A percentile compares a stretch with the other conserved stretches of the same genome.
phyloP scores from a whole-genome alignment of 2,113 vertebrate species.

The Proterorhinus semilunaris region DNA sequence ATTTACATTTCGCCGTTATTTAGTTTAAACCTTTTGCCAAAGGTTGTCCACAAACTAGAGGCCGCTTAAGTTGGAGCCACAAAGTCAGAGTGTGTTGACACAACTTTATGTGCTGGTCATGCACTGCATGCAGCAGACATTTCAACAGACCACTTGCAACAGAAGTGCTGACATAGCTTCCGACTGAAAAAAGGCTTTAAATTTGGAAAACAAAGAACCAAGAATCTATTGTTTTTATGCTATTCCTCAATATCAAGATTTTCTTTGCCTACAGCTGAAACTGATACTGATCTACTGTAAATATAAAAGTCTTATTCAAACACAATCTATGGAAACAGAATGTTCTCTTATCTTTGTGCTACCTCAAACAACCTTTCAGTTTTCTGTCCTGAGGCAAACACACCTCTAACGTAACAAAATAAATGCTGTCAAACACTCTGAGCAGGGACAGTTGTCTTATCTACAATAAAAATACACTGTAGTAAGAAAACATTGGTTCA shows the following conservation, averaged over 20 bases:
- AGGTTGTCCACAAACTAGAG: background rate
- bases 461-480: background rate
- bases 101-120: too few species aligned
- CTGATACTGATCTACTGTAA: background rate
- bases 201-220: background rate
- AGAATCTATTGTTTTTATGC: background rate
- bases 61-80: background rate
- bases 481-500: background rate
- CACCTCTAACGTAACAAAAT: background rate
- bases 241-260: too few species aligned
- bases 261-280: background rate
- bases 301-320: background rate
- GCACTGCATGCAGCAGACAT: conserved; percentile 17
- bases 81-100: background rate
- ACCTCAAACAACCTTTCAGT: background rate
- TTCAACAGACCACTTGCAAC: conserved; percentile 24
- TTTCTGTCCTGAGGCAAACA: background rate
- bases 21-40: too few species aligned
- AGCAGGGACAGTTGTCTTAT: background rate
- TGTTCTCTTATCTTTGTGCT: background rate
- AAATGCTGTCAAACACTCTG: background rate
- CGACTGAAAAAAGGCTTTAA: background rate
- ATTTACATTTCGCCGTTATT: too few species aligned
- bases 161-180: background rate
- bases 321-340: background rate